Evolutionary conservation across 37 sponge, comb jelly and placozoan species (phyloP), one percentile per base, ranked within the genome.

Genomic region (Theonella swinhoei): DNA sequence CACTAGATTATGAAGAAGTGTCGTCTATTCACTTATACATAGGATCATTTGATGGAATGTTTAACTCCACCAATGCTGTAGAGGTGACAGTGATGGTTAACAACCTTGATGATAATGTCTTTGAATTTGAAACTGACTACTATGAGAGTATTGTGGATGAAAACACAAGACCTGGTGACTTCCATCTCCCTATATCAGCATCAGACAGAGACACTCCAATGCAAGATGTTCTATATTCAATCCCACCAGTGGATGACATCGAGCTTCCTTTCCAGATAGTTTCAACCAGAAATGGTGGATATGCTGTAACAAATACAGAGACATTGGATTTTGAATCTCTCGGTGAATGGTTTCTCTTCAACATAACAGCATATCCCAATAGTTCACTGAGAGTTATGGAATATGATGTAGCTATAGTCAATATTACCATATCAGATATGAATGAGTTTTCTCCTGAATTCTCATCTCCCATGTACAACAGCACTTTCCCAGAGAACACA

Each of bases 391-490:
- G n/a, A n/a, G 71, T 69, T 14, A 40, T 29, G 1, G 1, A 72
- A 8, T 24, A 22, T 36, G 78, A 66, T 7, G 39, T 42, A 19
- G 62, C 67, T 74, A n/a, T 28, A 28, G 62, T 89, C 34, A 42
- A 64, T 34, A 34, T 89, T 1, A 25, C 24, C 26, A 64, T 89
- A 24, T 43, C 25, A 2, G 90, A 89, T 33, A 62, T 74, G 54
- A 89, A 89, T 68, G 90, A 89, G 34, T 79, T 59, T 59, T 3
- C 80, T 28, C 90, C 90, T 14, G 65, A 66, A 40, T 85, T 85
- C 62, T 26, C 77, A 22, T 33, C 54, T 2, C 34, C 32, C 4
- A 4, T 1, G 19, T 85, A 71, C 61, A 70, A 85, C 29, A 42
- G 62, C 5, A 70, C 68, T 40, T 25, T 70, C 31, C 19, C 39